Evolutionary conservation across 92 coral and sea anemone species (phyloP).

Genomic region (Desmophyllum pertusum): DNA sequence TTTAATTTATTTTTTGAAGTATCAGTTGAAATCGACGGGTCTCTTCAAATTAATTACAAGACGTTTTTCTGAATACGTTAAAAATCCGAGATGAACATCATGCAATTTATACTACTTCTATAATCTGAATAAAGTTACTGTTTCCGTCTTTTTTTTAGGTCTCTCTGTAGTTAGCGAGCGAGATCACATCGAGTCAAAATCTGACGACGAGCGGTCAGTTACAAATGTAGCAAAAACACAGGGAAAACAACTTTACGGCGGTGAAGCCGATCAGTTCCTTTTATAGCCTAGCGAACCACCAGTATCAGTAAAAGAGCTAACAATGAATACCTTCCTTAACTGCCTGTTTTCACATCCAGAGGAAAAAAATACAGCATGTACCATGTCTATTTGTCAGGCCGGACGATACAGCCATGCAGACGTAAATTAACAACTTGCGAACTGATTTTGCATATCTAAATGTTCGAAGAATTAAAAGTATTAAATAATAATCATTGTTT

Average conservation of each 20-base stretch:
- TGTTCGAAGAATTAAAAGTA: not conserved
- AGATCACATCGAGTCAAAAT: not conserved
- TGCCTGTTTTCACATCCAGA: not conserved
- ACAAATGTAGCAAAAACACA: constrained; percentile 15
- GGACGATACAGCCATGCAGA: not conserved
- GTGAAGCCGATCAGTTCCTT: not conserved
- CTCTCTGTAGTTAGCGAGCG: not conserved
- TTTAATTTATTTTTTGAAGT: constrained; percentile 36
- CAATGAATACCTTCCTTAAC: not conserved
- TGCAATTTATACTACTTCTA: not conserved
- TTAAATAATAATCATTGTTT: not conserved
- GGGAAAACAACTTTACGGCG: constrained; percentile 13
- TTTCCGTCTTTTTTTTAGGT: not conserved
- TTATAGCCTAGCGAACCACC: not conserved
- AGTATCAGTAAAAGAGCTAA: not conserved
- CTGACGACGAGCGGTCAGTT: constrained; percentile 5
- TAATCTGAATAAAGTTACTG: not conserved
- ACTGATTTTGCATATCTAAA: not conserved
- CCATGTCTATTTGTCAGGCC: not conserved
- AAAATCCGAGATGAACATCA: not conserved
- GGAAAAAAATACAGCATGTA: not conserved
- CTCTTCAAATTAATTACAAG: constrained; percentile 1
- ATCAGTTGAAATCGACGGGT: constrained; percentile 1
- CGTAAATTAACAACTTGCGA: not conserved
- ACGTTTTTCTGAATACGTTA: not conserved